Evolutionary conservation across 2,113 vertebrate species (phyloP), one percentile per base, ranked within the genome.

Genomic region (Neodon shergylaensis): DNA sequence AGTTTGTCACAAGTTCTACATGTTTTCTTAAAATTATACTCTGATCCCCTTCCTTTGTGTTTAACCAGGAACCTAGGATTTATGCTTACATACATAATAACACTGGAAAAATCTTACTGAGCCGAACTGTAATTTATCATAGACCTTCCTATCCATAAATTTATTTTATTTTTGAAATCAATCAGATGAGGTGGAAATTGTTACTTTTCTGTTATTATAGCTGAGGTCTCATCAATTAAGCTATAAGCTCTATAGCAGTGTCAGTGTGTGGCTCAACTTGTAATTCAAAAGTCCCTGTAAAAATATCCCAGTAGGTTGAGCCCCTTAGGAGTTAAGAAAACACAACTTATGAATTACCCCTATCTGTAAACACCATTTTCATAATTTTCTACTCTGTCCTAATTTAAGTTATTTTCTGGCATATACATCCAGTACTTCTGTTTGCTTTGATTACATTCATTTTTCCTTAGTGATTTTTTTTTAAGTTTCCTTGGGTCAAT

Each of bases 101-200:
- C 65, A 93, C 76, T n/a, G 84, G 26, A 88, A 66, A 66, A 90
- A 83, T 96, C 52, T 85, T 78, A 61, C 28, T 70, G 61, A 89
- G 33, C 26, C 77, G 52, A 76, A 44, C 6, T 86, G 73, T 66
- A 93, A 89, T 87, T 96, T 93, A 86, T 68, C 16, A 93, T 24
- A 87, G 58, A 77, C 21, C 2, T 93, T 79, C 17, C 2, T 49
- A 47, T 26, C 33, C 9, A 92, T 54, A 90, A 73, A 36, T 90
- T 90, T 3, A 68, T 7, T 88, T 95, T 52, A 21, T 68, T 54
- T 65, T 87, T 94, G 52, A 88, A 52, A 96, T 78, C 2, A 26
- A 63, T 84, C 70, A 78, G 1, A 19, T 79, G 63, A 86, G 44
- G 52, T 77, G 7, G 39, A 70, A 68, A 89, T 82, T 84, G 36